Evolutionary conservation across 2,797 vertebrate genomes (phyloP), one percentile per base, ranked within the genome.

Genomic region (Myotis pilosus): DNA sequence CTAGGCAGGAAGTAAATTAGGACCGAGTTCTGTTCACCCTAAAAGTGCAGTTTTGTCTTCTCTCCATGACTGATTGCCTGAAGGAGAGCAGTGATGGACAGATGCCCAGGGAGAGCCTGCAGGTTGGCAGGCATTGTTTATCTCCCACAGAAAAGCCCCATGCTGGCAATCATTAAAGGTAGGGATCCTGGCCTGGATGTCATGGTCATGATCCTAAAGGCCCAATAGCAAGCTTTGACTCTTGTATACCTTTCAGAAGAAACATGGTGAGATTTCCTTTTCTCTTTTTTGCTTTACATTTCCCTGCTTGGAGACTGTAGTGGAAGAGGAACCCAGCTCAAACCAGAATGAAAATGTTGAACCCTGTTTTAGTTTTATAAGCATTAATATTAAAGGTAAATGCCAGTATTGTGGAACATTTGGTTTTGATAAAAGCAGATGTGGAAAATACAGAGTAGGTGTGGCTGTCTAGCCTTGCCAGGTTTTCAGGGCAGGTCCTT

Each of bases 371-470:
- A 87, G 92, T 81, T 86, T 82, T 95, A 49, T 84, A 86, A 86
- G 92, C 62, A 15, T 57, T 92, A 85, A 66, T 22, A 74, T 78
- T 71, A 71, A 75, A 89, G 17, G 17, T 78, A 84, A 92, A 96
- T 60, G 23, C 17, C n/a, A 62, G 0, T 78, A 6, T 83, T 89
- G 81, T 16, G 69, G 60, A 91, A 80, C 41, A 92, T 94, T 92
- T 96, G 80, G 66, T 93, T 94, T 85, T 89, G 60, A 92, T 92
- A 41, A 53, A 69, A 89, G 57, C 75, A 84, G 78, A 82, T 75
- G 17, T 91, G 55, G 69, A 79, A 87, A 92, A 44, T 60, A 25
- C 23, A 84, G 82, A 82, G 57, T 68, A 55, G 38, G 6, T 76
- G 1, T 49, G 20, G 17, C 41, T 89, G 22, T 75, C 23, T 20